A percentile compares a stretch with the other conserved stretches of the same genome.
These are phyloP conservation scores for Phoenoteleia sp. DNA, from an alignment of 2,888 invertebrate species.

Conservation along the genomic window DNA sequence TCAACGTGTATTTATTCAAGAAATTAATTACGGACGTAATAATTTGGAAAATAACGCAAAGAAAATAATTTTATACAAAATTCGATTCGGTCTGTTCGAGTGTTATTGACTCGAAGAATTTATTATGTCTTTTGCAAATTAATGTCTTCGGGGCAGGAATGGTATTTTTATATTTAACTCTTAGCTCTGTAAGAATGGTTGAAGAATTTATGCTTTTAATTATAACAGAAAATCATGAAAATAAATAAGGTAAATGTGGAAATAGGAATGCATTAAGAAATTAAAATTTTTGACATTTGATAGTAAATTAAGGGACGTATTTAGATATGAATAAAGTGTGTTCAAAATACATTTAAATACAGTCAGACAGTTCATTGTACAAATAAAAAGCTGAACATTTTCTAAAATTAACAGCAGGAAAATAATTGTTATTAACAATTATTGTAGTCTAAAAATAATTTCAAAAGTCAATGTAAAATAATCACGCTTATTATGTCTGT, in stretches of 20 bases:
- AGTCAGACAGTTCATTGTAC: no score
- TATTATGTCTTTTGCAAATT: background rate
- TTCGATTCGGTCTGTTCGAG: background rate
- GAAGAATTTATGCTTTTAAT: background rate
- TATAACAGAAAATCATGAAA: background rate
- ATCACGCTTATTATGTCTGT: background rate
- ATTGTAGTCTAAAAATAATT: background rate
- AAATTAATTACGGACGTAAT: background rate
- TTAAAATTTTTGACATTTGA: no score
- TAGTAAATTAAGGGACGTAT: background rate
- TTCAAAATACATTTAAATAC: no score
- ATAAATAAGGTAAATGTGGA: background rate
- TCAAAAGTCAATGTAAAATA: background rate
- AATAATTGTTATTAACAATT: background rate
- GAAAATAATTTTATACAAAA: no score
- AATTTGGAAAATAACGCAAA: no score
- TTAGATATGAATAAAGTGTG: no score
- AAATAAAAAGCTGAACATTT: no score
- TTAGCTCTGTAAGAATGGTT: background rate
- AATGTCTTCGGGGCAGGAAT: background rate
- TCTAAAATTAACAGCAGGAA: no score
- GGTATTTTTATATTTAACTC: background rate
- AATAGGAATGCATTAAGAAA: background rate
- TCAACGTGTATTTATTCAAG: background rate
- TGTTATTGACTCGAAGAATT: background rate